Conservation (phyloP, 2,113 vertebrate species). For the Orycteropus afer region DNA sequence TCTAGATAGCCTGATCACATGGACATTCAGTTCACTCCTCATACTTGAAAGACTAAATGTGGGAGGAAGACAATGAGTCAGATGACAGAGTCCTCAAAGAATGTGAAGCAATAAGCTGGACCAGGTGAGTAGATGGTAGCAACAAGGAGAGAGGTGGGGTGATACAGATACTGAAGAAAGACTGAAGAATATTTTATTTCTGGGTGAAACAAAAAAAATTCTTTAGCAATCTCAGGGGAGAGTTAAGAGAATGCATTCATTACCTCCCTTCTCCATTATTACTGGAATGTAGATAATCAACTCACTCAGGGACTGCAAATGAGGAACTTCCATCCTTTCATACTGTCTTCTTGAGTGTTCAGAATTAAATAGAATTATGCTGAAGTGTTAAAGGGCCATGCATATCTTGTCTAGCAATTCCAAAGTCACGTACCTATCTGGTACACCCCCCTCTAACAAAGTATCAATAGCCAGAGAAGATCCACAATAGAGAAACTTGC, state of each 20-base stretch:
- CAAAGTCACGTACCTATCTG: neutral
- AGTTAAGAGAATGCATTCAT: neutral
- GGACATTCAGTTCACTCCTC: neutral
- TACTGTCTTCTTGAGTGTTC: neutral
- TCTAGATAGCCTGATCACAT: neutral
- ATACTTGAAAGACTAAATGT: no score
- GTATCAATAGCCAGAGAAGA: neutral
- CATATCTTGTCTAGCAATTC: neutral
- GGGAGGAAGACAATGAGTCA: neutral
- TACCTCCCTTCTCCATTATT: neutral
- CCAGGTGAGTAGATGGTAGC: neutral
- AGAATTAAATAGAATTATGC: neutral
- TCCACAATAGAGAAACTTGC: neutral
- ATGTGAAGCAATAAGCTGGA: neutral
- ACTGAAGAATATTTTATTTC: neutral
- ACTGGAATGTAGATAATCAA: neutral
- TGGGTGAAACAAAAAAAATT: neutral
- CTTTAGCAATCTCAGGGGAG: neutral
- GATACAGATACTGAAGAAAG: neutral
- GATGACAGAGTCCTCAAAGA: neutral
- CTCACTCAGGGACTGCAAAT: neutral
- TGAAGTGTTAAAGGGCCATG: neutral
- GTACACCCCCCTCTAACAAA: neutral
- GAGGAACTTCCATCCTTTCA: neutral
- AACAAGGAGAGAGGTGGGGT: neutral